Percentiles rank a stretch among this genome's conserved stretches.
phyloP scores from a whole-genome alignment of 2,797 vertebrate species.

The Parotocinclus haroldoi region DNA sequence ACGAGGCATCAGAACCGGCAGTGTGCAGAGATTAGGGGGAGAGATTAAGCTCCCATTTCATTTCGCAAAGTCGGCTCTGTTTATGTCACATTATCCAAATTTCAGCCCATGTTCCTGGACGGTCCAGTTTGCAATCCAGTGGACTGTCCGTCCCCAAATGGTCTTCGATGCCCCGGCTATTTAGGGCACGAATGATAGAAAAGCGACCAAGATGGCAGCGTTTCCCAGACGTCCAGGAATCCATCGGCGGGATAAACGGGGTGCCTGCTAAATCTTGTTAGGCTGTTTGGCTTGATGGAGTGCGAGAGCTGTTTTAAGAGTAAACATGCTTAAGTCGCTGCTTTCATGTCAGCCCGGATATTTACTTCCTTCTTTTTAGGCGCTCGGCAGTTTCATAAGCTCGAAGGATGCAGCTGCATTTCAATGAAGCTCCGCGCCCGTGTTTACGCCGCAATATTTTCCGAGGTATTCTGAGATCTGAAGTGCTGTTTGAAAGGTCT shows the following conservation, averaged over 20 bases:
- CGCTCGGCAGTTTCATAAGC: slow-evolving; percentile 37
- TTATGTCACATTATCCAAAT: slow-evolving; percentile 24
- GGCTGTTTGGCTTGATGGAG: slow-evolving; percentile 28
- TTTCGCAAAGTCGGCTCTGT: not conserved
- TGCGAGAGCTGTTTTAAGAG: slow-evolving; percentile 2
- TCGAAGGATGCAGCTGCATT: slow-evolving; percentile 44
- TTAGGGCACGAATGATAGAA: too few species aligned
- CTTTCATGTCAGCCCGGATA: slow-evolving; percentile 7
- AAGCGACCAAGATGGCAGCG: too few species aligned
- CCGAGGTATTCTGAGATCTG: slow-evolving; percentile 39
- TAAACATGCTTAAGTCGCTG: slow-evolving; percentile 31
- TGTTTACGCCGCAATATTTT: slow-evolving; percentile 32
- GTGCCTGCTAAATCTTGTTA: slow-evolving; percentile 3
- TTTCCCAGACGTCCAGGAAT: too few species aligned
- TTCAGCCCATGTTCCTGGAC: not conserved
- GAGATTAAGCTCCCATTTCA: too few species aligned
- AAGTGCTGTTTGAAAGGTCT: slow-evolving; percentile 25
- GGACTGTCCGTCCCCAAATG: not conserved
- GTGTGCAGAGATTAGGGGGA: too few species aligned
- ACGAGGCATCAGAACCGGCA: too few species aligned
- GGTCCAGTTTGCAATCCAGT: slow-evolving; percentile 4
- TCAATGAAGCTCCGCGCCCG: slow-evolving; percentile 40
- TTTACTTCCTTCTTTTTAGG: slow-evolving; percentile 40
- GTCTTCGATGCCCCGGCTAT: not conserved
- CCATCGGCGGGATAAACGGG: too few species aligned